These are phyloP conservation scores for Cynodonichthys magdalenae DNA, from an alignment of 2,797 vertebrate genomes.

Conservation along the genomic window DNA sequence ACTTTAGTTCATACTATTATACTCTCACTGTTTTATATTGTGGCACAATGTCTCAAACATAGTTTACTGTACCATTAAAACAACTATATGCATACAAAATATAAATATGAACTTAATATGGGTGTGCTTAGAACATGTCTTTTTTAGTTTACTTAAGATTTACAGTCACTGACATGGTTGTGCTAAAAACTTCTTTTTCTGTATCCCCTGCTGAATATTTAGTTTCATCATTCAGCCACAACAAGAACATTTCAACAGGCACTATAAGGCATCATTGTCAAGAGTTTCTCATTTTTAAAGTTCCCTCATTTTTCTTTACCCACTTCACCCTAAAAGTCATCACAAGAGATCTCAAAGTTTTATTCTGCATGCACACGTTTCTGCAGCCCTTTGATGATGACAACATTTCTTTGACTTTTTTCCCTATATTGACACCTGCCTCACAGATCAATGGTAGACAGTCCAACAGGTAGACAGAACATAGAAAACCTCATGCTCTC, in stretches of 20 bases:
- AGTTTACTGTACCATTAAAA: not conserved
- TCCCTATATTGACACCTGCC: conserved; percentile 65
- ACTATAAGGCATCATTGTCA: not conserved
- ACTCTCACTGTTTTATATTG: not conserved
- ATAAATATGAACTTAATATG: not conserved
- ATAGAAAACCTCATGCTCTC: conserved; percentile 50
- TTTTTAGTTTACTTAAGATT: not conserved
- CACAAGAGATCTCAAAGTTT: conserved; percentile 32
- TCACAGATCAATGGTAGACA: conserved; percentile 61
- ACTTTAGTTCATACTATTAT: conserved; percentile 14
- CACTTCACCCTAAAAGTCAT: conserved; percentile 4
- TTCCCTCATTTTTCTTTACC: not conserved
- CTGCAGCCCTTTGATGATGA: conserved; percentile 35
- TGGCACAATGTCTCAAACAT: not conserved
- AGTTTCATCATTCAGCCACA: not conserved
- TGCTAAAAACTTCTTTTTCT: not conserved
- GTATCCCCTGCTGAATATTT: not conserved
- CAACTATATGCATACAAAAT: not conserved
- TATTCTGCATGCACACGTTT: conserved; percentile 12
- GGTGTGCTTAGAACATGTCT: not conserved
- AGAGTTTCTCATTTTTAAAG: conserved; percentile 1
- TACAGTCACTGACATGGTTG: not conserved
- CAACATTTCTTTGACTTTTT: conserved; percentile 48
- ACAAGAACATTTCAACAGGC: not conserved
- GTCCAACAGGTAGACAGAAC: conserved; percentile 67